Percentiles rank a stretch among this genome's conserved stretches.
Conservation (phyloP, 2,797 vertebrate genomes). For the Intellagama lesueurii region DNA sequence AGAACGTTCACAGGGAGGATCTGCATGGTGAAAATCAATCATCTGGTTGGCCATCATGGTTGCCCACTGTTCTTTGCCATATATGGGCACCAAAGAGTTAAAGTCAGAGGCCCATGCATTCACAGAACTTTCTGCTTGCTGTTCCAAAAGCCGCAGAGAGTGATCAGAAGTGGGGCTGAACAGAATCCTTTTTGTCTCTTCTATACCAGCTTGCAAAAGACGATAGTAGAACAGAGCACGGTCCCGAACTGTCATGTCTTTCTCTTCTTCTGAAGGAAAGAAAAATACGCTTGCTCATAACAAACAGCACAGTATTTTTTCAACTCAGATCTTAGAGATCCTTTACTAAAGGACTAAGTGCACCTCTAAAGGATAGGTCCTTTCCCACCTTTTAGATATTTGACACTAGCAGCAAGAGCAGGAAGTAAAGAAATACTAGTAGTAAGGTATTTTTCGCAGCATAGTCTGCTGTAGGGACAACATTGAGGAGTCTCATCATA, state of each 20-base stretch:
- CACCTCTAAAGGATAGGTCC: not conserved
- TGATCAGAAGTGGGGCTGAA: constrained; percentile 91
- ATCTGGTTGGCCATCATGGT: constrained; percentile 67
- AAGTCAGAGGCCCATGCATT: constrained; percentile 87
- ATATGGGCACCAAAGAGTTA: constrained; percentile 88
- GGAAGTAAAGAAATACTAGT: not conserved
- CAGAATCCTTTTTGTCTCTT: constrained; percentile 82
- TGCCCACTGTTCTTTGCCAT: constrained; percentile 74
- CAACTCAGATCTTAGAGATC: fast-evolving
- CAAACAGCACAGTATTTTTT: not conserved
- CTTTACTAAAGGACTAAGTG: not conserved
- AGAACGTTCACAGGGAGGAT: constrained; percentile 33
- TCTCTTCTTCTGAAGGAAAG: constrained; percentile 87
- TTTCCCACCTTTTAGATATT: not conserved
- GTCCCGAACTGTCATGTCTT: constrained; percentile 90
- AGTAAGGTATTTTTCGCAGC: no score
- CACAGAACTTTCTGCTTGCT: constrained; percentile 83
- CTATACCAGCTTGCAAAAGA: constrained; percentile 86
- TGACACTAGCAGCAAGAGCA: not conserved
- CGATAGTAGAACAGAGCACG: constrained; percentile 93
- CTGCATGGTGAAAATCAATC: constrained; percentile 42
- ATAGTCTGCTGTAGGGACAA: no score
- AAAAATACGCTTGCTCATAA: not conserved
- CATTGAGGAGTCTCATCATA: no score
- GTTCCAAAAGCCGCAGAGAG: constrained; percentile 87